Evolutionary conservation across 2,113 vertebrate species (phyloP).

Genomic region (Neomonachus schauinslandi): DNA sequence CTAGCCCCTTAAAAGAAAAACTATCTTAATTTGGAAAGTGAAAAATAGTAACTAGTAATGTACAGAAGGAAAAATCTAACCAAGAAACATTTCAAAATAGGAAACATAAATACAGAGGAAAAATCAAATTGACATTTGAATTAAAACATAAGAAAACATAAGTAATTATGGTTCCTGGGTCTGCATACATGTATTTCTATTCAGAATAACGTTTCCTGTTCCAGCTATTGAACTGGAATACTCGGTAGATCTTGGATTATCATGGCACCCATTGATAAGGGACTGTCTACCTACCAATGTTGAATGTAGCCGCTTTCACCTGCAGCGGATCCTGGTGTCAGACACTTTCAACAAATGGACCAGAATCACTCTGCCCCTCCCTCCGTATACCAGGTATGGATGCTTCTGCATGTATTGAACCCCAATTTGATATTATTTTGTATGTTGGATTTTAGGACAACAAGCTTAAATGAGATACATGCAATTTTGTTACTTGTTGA

Average conservation of each 20-base stretch:
- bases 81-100: background rate
- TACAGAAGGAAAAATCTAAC: conserved; percentile 3
- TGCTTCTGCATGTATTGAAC: background rate
- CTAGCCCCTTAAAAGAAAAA: conserved; percentile 1
- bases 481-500: background rate
- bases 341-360: conserved; percentile 99
- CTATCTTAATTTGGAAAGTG: background rate
- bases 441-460: background rate
- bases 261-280: conserved; percentile 93
- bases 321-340: conserved; percentile 95
- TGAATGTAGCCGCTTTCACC: conserved; percentile 94
- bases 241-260: conserved; percentile 95
- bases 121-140: background rate
- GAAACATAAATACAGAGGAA: background rate
- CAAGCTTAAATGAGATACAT: conserved; percentile 17
- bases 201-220: conserved; percentile 61
- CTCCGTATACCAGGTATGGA: conserved; percentile 93
- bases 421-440: background rate
- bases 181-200: background rate
- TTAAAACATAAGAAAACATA: background rate
- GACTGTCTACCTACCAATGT: conserved; percentile 96
- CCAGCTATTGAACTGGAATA: conserved; percentile 97
- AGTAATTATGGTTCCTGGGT: background rate
- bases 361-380: conserved; percentile 94
- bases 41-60: background rate